Evolutionary conservation across 2,113 vertebrate species (phyloP), one percentile per base, ranked within the genome.

Genomic region (Isurus oxyrinchus): DNA sequence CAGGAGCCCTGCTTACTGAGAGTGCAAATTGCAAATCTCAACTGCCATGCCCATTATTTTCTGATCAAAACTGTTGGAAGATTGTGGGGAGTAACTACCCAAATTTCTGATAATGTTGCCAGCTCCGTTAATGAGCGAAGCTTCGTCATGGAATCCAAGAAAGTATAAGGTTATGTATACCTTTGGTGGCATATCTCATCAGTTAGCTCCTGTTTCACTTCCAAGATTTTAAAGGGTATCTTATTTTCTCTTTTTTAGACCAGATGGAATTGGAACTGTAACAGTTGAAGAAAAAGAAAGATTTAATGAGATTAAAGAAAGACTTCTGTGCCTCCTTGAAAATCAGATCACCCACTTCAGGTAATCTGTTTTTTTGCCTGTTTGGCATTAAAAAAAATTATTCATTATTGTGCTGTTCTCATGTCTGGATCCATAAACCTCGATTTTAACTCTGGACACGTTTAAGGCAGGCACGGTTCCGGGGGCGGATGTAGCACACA

Each of bases 301-400:
- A 63, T 99, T 99, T 98, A 98, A 99, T 72, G 98, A 98, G 95
- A 98, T 99, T 97, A 98, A 98, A 97, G 98, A 98, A 86, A 98
- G 98, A 87, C 98, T 99, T 96, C 97, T 98, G 61, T 97, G 97
- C 61, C 98, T 99, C 93, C 97, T 99, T 96, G 99, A 99, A 97
- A 99, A 99, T 96, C 99, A 99, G 97, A 99, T 99, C 97, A 98
- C 98, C 94, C 99, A 99, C 97, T 99, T 99, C 96, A 99, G 99
- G 99, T 99, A 97, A 96, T 97, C 0, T 63, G 93, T 95, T 59
- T 94, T 94, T 63, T n/a, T 63, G 57, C 7, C 61, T 61, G 27
- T 8, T 19, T n/a, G 14, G 3, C 8, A 25, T 90, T 90, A 0
- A 19, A 40, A 4, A 0, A n/a, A 4, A 35, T 19, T 14, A 81